Evolutionary conservation across 2,888 invertebrate species (phyloP), one percentile per base, ranked within the genome.

Genomic region (Lasioglossum marginatum): DNA sequence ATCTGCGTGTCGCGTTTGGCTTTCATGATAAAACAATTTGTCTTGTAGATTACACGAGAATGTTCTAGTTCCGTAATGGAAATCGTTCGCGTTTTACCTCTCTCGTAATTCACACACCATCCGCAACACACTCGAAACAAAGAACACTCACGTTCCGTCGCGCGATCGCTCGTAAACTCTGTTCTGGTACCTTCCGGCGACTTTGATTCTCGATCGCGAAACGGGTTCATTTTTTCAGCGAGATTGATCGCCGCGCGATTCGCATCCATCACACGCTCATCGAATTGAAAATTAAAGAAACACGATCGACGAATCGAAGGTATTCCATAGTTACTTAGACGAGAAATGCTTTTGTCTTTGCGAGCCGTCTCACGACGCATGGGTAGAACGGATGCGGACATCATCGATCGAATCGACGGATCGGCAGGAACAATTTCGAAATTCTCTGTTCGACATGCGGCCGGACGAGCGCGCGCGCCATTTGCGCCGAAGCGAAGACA

Each of bases 361-460:
- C 83, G 48, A 85, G 23, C 19, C 31, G 57, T 72, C 71, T 91
- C 81, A 77, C 77, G 72, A 87, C 83, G 82, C 88, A 82, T 81
- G 23, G 10, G 71, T 79, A 60, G 78, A 81, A 73, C 2, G 27
- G 5, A 70, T 8, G 23, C 31, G 27, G 40, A 57, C 12, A 4
- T 57, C 63, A 2, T 63, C 74, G 68, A 12, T 40, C 63, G 66
- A 52, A 31, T 63, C 68, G 27, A 75, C 71, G 77, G 27, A 79
- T 83, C 86, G 81, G 79, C 87, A 86, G 75, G 78, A 85, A 81
- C 72, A 74, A 82, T 87, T 43, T 80, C 82, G 70, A 86, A 85
- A 81, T 91, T 92, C 31, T 92, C 82, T 91, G 93, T 92, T 90
- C 91, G 91, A 85, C 88, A 88, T 88, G 91, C 88, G 90, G 88